Conservation (phyloP, 2,113 vertebrate genomes). For the Python bivittatus region DNA sequence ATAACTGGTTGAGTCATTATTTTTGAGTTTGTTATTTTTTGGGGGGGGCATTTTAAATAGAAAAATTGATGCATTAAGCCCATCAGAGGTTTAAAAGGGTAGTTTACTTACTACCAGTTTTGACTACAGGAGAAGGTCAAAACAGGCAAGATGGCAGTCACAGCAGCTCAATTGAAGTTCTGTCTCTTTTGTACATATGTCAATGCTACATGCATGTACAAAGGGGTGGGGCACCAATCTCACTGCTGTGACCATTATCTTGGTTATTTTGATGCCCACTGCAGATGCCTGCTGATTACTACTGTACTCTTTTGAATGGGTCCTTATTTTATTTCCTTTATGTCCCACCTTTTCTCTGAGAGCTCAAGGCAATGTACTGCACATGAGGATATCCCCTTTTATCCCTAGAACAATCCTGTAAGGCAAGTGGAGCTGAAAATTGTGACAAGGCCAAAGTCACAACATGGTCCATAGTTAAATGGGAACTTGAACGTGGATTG, state of each 20-base stretch:
- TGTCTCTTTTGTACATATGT: background rate
- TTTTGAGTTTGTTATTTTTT: background rate
- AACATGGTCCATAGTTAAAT: background rate
- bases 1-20: background rate
- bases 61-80: background rate
- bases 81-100: background rate
- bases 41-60: background rate
- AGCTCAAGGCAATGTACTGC: background rate
- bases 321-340: background rate
- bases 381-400: background rate
- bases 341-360: background rate
- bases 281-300: background rate
- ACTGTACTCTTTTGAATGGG: background rate
- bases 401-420: background rate
- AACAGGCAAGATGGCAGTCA: background rate
- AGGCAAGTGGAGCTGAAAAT: background rate
- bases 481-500: background rate
- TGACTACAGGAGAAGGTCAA: background rate
- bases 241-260: background rate
- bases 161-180: background rate
- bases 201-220: background rate
- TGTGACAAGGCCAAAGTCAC: background rate
- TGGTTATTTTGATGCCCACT: background rate
- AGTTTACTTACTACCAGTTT: background rate
- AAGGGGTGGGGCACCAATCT: background rate